A percentile compares a stretch with the other conserved stretches of the same genome.
phyloP scores from a whole-genome alignment of 2,113 vertebrate species.

The Pholis gunnellus region DNA sequence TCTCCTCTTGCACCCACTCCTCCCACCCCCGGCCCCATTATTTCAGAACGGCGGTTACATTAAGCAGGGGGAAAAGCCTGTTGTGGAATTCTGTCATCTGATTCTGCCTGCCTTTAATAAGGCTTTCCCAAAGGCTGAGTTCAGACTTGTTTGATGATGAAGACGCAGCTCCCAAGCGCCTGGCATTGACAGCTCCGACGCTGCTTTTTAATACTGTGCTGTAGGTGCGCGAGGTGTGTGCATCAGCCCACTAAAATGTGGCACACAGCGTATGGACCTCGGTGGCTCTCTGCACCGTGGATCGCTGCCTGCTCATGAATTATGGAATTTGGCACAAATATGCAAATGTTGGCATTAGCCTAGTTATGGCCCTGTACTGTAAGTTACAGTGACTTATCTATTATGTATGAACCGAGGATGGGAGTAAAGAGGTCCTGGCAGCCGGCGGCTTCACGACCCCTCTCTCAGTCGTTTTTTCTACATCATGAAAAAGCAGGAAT shows the following conservation, averaged over 20 bases:
- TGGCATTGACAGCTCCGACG: slow-evolving; percentile 34
- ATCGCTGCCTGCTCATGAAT: slow-evolving; percentile 76
- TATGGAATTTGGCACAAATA: slow-evolving; percentile 81
- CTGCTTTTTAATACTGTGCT: slow-evolving; percentile 33
- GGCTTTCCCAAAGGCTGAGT: slow-evolving; percentile 54
- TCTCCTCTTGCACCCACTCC: slow-evolving; percentile 29
- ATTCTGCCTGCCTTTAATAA: slow-evolving; percentile 61
- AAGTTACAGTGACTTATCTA: slow-evolving; percentile 82
- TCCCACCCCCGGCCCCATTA: slow-evolving; percentile 41
- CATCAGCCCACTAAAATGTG: slow-evolving; percentile 23
- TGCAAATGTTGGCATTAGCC: slow-evolving; percentile 83
- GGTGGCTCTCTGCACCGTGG: slow-evolving; percentile 47
- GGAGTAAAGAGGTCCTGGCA: slow-evolving; percentile 72
- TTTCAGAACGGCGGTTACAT: slow-evolving; percentile 67
- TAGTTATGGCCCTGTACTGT: slow-evolving; percentile 81
- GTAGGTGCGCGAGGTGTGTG: slow-evolving; percentile 27
- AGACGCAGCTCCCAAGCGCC: slow-evolving; percentile 31
- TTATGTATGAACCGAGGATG: slow-evolving; percentile 79
- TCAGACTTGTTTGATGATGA: slow-evolving; percentile 67
- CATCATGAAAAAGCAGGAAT: slow-evolving; percentile 64
- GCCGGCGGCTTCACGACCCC: slow-evolving; percentile 54
- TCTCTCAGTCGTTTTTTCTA: slow-evolving; percentile 48
- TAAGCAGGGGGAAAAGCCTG: slow-evolving; percentile 55
- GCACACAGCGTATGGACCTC: slow-evolving; percentile 49
- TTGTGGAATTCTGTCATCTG: slow-evolving; percentile 59